Conservation (phyloP, 53 echinoderm and acorn worm species). For the Crossaster papposus region DNA sequence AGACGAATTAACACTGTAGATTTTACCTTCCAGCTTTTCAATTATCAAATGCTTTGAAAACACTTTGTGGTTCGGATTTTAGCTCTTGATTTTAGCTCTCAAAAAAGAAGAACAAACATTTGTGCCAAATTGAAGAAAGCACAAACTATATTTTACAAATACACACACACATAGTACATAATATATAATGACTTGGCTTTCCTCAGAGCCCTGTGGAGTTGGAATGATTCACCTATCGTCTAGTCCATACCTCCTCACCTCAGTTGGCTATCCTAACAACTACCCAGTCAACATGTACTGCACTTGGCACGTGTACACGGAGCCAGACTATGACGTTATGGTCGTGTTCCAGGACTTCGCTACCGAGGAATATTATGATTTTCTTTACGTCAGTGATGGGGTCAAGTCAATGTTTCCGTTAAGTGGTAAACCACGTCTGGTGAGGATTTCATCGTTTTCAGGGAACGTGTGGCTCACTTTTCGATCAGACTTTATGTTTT, state of each 20-base stretch:
- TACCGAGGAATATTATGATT: background rate
- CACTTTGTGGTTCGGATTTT: no score
- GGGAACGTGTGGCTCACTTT: background rate
- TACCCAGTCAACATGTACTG: slow-evolving; percentile 17
- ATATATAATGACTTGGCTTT: background rate
- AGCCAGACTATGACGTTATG: background rate
- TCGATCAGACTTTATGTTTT: background rate
- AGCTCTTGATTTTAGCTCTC: no score
- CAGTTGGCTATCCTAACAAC: background rate
- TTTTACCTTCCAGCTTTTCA: no score
- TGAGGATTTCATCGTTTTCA: background rate
- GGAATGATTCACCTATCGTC: background rate
- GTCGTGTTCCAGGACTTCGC: slow-evolving; percentile 21
- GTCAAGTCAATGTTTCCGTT: no score
- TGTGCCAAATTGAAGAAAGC: no score
- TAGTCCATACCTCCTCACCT: slow-evolving; percentile 1
- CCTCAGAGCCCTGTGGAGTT: slow-evolving; percentile 7
- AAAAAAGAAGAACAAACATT: no score
- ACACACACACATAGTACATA: no score
- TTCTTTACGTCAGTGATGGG: background rate
- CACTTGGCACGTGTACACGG: background rate
- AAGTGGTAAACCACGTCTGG: background rate
- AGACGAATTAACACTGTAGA: no score
- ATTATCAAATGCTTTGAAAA: no score
- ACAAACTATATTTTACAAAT: no score